phyloP scores from a whole-genome alignment of 2,888 invertebrate genomes.

The Leptopilina myrica region DNA sequence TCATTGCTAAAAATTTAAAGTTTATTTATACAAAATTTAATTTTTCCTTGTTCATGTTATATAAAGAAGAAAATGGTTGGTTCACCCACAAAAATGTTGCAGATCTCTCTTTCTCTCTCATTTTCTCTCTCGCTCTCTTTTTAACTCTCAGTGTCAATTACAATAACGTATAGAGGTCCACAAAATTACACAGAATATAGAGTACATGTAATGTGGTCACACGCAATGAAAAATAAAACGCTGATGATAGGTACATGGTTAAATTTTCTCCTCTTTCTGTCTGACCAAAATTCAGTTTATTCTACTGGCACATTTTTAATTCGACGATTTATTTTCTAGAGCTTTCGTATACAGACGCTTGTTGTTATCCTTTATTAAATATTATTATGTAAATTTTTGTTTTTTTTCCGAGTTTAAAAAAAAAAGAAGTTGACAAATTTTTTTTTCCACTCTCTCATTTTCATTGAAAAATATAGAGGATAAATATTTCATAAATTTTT shows the following conservation, averaged over 20 bases:
- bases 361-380: too few species aligned
- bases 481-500: too few species aligned
- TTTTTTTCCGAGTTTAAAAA: too few species aligned
- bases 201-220: conserved; percentile 31
- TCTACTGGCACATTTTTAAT: conserved; percentile 26
- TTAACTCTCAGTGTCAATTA: conserved; percentile 2
- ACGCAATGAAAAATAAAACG: conserved; percentile 8
- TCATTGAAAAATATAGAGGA: too few species aligned
- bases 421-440: too few species aligned
- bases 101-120: not conserved
- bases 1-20: too few species aligned
- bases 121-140: too few species aligned
- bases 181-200: conserved; percentile 27
- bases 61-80: not conserved
- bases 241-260: conserved; percentile 29
- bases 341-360: too few species aligned
- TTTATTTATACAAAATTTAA: not conserved
- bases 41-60: not conserved
- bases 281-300: conserved; percentile 4
- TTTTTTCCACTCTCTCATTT: too few species aligned
- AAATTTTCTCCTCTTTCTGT: not conserved
- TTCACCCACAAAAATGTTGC: conserved; percentile 10
- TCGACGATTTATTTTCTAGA: too few species aligned
- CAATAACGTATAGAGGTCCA: conserved; percentile 12
- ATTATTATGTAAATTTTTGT: too few species aligned